Conservation (phyloP, 92 coral and sea anemone species). For the Umimayanthus kanabou region DNA sequence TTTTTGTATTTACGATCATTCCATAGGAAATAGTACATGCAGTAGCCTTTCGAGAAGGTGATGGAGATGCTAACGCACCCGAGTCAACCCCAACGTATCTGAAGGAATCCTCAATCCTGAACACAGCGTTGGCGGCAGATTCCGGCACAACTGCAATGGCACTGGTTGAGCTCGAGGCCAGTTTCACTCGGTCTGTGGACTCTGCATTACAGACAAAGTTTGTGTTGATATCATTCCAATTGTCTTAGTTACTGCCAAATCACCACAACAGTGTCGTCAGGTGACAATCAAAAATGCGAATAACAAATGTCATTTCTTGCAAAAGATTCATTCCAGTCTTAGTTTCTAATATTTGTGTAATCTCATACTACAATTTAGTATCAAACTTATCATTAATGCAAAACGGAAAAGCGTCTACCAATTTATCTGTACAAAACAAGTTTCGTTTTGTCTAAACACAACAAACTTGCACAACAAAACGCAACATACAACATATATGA, state of each 20-base stretch:
- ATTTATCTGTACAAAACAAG: not conserved
- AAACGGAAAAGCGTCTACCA: not conserved
- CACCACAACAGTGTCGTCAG: too few relatives aligned
- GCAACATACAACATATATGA: too few relatives aligned
- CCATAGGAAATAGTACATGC: not conserved
- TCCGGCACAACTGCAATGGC: constrained; percentile 71
- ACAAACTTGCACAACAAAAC: too few relatives aligned
- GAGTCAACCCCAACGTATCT: constrained; percentile 58
- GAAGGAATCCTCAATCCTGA: constrained; percentile 67
- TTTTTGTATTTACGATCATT: not conserved
- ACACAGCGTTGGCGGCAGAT: constrained; percentile 90
- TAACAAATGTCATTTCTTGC: not conserved
- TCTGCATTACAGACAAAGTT: constrained; percentile 24
- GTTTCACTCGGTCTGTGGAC: constrained; percentile 56
- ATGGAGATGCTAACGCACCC: constrained; percentile 46
- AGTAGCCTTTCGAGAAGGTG: not conserved
- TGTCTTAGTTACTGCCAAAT: not conserved
- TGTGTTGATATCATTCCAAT: not conserved
- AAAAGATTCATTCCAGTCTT: not conserved
- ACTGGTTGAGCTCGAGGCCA: constrained; percentile 55
- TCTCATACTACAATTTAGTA: too few relatives aligned
- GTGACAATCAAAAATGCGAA: too few relatives aligned
- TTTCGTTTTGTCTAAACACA: too few relatives aligned
- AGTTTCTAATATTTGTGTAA: too few relatives aligned
- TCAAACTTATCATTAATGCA: too few relatives aligned